Evolutionary conservation across 2,797 vertebrate species (phyloP).

Genomic region (Poecile montanus): DNA sequence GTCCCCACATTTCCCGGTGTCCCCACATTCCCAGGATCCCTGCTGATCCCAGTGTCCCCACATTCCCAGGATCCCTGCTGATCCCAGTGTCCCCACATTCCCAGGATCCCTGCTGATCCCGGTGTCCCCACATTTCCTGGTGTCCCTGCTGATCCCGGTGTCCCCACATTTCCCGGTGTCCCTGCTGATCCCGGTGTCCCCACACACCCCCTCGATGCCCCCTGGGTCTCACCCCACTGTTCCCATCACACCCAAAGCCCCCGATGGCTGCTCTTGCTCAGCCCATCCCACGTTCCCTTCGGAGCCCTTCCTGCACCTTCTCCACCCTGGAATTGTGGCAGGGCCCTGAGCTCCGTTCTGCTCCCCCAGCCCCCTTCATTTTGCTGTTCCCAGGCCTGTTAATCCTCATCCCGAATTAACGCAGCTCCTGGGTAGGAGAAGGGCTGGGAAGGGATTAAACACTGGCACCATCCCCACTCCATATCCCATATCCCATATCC

Average conservation of each 20-base stretch:
- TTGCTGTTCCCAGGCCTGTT: background rate
- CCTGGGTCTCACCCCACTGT: fast-evolving
- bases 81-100: background rate
- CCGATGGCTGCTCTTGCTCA: fast-evolving
- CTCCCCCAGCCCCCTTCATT: fast-evolving
- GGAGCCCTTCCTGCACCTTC: fast-evolving
- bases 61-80: no score
- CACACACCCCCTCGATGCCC: no score
- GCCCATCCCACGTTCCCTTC: fast-evolving
- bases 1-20: no score
- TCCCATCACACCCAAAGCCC: background rate
- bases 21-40: no score
- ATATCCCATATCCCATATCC: no score
- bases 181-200: background rate
- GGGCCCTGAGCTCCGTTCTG: fast-evolving
- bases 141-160: no score
- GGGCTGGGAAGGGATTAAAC: constrained; percentile 38
- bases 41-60: no score
- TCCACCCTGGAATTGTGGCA: fast-evolving
- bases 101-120: no score
- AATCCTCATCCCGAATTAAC: fast-evolving
- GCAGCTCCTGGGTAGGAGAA: fast-evolving
- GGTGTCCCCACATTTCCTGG: no score
- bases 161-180: no score
- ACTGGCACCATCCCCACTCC: background rate